A percentile compares a stretch with the other conserved stretches of the same genome.
phyloP scores from a whole-genome alignment of 2,888 invertebrate genomes.

The Nymphalis polychloros region DNA sequence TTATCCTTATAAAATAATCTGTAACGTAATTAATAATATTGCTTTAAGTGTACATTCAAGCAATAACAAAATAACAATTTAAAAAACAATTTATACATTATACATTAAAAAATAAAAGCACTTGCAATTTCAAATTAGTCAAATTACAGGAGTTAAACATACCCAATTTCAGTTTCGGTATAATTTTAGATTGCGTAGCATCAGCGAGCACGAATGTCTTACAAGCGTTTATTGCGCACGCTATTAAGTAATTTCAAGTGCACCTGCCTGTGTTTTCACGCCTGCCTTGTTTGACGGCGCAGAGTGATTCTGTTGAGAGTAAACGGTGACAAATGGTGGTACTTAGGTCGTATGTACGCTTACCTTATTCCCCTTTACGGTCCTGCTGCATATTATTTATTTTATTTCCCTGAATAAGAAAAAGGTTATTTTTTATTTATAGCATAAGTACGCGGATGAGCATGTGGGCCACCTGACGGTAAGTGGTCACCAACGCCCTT shows the following conservation, averaged over 20 bases:
- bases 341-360: slow-evolving; percentile 29
- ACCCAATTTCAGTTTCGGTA: neutral
- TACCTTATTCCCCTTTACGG: slow-evolving; percentile 7
- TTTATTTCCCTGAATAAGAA: neutral
- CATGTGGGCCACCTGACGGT: too few species aligned
- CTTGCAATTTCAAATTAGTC: neutral
- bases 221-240: slow-evolving; percentile 25
- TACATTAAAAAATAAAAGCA: neutral
- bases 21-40: too few species aligned
- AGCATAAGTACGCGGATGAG: too few species aligned
- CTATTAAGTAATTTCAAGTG: slow-evolving; percentile 64
- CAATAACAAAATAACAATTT: too few species aligned
- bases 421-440: too few species aligned
- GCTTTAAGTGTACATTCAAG: too few species aligned
- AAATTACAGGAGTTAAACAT: neutral
- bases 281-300: slow-evolving; percentile 45
- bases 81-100: too few species aligned
- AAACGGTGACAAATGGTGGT: slow-evolving; percentile 35
- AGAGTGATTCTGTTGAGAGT: slow-evolving; percentile 47
- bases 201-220: slow-evolving; percentile 16
- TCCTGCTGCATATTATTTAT: neutral
- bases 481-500: too few species aligned
- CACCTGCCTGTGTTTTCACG: slow-evolving; percentile 64
- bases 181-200: neutral
- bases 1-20: too few species aligned